Base-by-base conservation (phyloP, 2,113 vertebrate species). In the Hemicordylus capensis region DNA sequence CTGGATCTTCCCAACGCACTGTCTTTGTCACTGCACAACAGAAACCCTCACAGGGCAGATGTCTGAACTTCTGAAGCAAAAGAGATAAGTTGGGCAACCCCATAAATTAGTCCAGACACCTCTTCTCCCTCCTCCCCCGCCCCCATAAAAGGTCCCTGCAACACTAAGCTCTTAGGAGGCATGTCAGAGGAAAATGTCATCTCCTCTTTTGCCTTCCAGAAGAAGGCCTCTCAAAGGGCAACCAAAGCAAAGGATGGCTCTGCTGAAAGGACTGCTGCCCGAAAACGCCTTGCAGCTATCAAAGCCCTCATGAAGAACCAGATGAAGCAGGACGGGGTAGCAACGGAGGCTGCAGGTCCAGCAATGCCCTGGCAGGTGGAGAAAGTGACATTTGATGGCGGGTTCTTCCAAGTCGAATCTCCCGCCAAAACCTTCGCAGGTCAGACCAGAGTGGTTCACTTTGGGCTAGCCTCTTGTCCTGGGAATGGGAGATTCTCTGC, bases 381-480 rank as follows among this genome's bases (percentile, higher is more conserved):
- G 61, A 94, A 90, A 80, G 95, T 98, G 74, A 95, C 97, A 58
- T 98, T 98, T 75, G 96, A 99, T 39, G 98, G 95, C 0, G 98
- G 98, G 3, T 99, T 98, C 93, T 98, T 98, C 93, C 93, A 95
- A 88, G 96, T 99, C 83, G 97, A 98, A 95, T 99, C 98, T 77
- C 98, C 99, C 8, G 95, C 96, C 63, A 99, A 97, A 88, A 88
- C 89, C 4, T 95, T 95, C 39, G 22, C 96, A 91, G 97, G 98
- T 99, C 87, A 72, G 96, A 94, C 28, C 6, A 12, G 42, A 34
- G 58, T 64, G 75, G 22, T 31, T 92, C 79, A 10, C 66, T 73
- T 37, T 67, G 48, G 11, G 61, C 34, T 19, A 56, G n/a, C 31
- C 37, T 17, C 42, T 58, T 59, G 26, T 10, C 3, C 4, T 11